These are phyloP conservation scores for Phaethon lepturus DNA, from an alignment of 2,113 vertebrate species.

Conservation along the genomic window DNA sequence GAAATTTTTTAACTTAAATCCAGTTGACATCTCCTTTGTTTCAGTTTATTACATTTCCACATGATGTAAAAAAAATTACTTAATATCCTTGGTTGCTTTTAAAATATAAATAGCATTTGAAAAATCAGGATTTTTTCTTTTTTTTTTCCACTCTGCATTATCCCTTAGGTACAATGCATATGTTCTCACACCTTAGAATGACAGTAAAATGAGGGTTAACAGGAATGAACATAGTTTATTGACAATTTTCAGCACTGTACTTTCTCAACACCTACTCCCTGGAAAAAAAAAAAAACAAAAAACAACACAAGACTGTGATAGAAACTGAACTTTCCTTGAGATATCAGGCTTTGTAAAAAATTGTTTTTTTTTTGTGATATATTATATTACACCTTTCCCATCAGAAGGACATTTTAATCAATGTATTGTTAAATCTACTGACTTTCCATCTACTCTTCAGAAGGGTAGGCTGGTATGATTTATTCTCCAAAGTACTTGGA, in stretches of 20 bases:
- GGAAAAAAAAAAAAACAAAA: neutral
- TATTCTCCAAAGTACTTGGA: neutral
- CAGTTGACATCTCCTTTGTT: neutral
- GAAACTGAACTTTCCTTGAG: neutral
- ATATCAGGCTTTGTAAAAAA: neutral
- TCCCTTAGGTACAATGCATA: neutral
- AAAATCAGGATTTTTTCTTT: neutral
- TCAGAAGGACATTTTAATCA: constrained; percentile 3
- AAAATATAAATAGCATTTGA: neutral
- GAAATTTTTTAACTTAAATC: neutral
- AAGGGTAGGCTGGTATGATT: neutral
- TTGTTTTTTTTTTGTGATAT: neutral
- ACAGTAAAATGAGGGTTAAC: neutral
- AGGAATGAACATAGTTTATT: neutral
- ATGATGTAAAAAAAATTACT: neutral
- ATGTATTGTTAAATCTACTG: constrained; percentile 39
- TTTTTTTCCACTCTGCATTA: neutral
- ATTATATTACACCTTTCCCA: neutral
- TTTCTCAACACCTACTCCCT: neutral
- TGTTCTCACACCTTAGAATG: neutral
- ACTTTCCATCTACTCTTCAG: neutral
- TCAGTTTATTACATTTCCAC: neutral
- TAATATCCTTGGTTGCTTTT: neutral
- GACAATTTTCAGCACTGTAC: neutral
- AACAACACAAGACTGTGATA: neutral